Evolutionary conservation across 2,113 vertebrate species (phyloP), one percentile per base, ranked within the genome.

Genomic region (Cettia cetti): DNA sequence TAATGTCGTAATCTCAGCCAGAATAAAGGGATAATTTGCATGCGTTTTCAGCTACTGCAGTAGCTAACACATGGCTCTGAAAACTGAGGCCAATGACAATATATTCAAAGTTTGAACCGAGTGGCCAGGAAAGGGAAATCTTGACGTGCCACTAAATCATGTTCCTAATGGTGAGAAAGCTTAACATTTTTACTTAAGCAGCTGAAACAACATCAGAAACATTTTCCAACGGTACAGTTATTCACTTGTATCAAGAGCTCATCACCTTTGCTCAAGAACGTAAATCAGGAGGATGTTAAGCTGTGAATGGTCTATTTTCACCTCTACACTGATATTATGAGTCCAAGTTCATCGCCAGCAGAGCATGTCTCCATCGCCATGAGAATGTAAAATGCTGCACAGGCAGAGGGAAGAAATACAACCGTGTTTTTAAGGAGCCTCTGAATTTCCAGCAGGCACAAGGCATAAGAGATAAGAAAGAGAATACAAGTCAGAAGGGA

Each of bases 171-270:
- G 92, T 83, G 82, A 96, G 69, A 95, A 50, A 95, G 85, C 37
- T 72, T 94, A 94, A 64, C 35, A 12, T 96, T 96, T 97, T 96
- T 75, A 86, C 59, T 57, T 54, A 80, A 92, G 92, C 97, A 97
- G 96, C 97, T 98, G 97, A 97, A 97, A 97, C 85, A 97, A 96
- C 97, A 96, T 72, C 74, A 83, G 75, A 96, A 95, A 84, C 89
- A 49, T 94, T 96, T 93, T 91, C 54, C 88, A 89, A 37, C 17
- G 66, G 92, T 82, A 78, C 57, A 94, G 87, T 94, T 95, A 95
- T 94, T 94, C 90, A 71, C 68, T 86, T 89, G 33, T 76, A 95
- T 92, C 69, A 94, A 91, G 78, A 71, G 65, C 76, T 94, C 92
- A 66, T 96, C 82, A 81, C 88, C 35, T 56, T 91, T 39, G 52